Evolutionary conservation across 2,113 vertebrate species (phyloP).

Genomic region (Telmatochromis bifrenatus): DNA sequence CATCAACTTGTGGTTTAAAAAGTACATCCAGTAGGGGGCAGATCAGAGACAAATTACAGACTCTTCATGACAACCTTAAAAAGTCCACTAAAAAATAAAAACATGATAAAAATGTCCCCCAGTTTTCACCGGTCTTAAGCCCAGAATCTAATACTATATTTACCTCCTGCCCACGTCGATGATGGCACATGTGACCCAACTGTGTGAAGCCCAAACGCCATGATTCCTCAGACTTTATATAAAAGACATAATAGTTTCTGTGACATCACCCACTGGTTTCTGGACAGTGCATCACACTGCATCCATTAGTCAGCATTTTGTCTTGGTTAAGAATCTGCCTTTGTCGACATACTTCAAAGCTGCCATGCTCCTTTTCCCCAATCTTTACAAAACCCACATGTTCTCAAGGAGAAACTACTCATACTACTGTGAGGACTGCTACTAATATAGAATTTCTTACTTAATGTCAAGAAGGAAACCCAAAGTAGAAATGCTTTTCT

Average conservation of each 20-base stretch:
- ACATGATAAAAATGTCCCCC: not conserved
- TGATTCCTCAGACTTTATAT: not conserved
- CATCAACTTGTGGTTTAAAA: not conserved
- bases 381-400: not conserved
- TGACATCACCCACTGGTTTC: not conserved
- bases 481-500: not conserved
- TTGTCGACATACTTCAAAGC: not conserved
- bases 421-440: not conserved
- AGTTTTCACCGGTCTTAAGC: not conserved
- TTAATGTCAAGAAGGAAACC: not conserved
- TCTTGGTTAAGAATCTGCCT: not conserved
- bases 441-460: not conserved
- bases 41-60: not conserved
- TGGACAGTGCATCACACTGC: not conserved
- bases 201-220: not conserved
- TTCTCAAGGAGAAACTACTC: not conserved
- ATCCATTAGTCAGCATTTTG: not conserved
- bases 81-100: not conserved
- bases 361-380: not conserved
- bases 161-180: not conserved
- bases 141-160: not conserved
- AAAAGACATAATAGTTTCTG: not conserved
- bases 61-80: not conserved
- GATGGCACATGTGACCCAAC: not conserved
- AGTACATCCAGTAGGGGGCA: not conserved